A percentile compares a stretch with the other conserved stretches of the same genome.
Conservation (phyloP, 2,888 invertebrate genomes). For the Marasmarcha lunaedactyla region DNA sequence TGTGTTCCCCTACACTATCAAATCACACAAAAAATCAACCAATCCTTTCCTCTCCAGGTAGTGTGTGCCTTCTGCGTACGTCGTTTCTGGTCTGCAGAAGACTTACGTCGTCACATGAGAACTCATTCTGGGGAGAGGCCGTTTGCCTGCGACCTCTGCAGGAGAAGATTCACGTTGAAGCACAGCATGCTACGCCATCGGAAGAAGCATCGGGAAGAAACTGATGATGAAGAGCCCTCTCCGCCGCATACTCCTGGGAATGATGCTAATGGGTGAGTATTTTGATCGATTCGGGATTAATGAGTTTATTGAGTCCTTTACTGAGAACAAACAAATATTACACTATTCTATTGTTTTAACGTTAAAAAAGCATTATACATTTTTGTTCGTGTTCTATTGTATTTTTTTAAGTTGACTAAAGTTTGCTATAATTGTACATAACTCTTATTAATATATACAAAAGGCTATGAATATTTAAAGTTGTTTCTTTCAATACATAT, state of each 20-base stretch:
- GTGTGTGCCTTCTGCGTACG: constrained; percentile 94
- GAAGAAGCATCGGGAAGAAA: constrained; percentile 81
- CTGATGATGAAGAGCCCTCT: constrained; percentile 68
- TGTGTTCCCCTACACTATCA: too few species aligned
- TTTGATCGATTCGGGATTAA: too few species aligned
- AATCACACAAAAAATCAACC: too few species aligned
- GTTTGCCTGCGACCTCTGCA: constrained; percentile 91
- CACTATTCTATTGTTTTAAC: neutral
- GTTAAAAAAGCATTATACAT: too few species aligned
- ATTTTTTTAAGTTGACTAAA: too few species aligned
- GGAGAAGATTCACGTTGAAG: constrained; percentile 89
- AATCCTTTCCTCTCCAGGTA: constrained; percentile 64
- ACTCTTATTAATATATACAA: too few species aligned
- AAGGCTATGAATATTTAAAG: too few species aligned
- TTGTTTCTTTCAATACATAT: too few species aligned
- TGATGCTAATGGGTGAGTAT: constrained; percentile 52
- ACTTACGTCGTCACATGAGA: constrained; percentile 91
- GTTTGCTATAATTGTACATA: too few species aligned
- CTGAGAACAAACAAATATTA: too few species aligned
- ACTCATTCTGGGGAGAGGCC: constrained; percentile 94
- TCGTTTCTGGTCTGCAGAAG: constrained; percentile 95
- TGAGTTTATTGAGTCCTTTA: too few species aligned
- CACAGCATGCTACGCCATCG: constrained; percentile 95
- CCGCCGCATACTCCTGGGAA: constrained; percentile 55
- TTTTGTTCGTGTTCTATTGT: too few species aligned